Base-by-base conservation (phyloP, 1,140 invertebrate genomes). In the Camponotus vicinus region DNA sequence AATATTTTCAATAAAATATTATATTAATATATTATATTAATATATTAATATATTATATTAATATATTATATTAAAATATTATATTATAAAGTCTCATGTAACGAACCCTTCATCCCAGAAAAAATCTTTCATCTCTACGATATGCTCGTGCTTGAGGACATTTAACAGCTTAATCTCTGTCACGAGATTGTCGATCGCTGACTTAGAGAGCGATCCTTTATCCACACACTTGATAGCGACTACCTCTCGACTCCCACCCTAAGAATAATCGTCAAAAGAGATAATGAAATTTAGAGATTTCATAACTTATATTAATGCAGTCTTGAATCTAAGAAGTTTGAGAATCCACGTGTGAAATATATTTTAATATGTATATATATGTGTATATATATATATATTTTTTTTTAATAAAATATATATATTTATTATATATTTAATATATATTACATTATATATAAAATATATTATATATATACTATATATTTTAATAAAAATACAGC, bases 151-250 rank as follows among this genome's bases (percentile, higher is more conserved):
- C 57, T 97, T 97, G 0, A 99, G 94, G 8, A 96, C 96, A 94
- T 98, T 98, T 55, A 99, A 94, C 21, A 99, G 95, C 78, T 97
- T 96, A 59, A 99, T 99, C 95, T 99, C 98, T 0, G 97, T 98
- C 15, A 99, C 96, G 18, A 99, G 95, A 95, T 98, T 98, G 90
- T 98, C 97, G 27, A 97, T 96, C 4, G 97, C 97, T 3, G 96
- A 95, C 84, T 97, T 96, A 42, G 97, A 98, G n/a, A 98, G 94
- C 21, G 96, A 96, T 0, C 95, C 96, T 93, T 97, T 98, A 87
- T 97, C 96, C 64, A 99, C 97, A 92, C 97, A 98, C 95, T 99
- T 99, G 32, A 99, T 96, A 6, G 98, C 98, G 52, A 98, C 97
- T 42, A 96, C 95, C 78, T 97, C 96, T 70, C 96, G 95, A 2